Evolutionary conservation across 2,797 vertebrate genomes (phyloP).

Genomic region (Agapornis canus): DNA sequence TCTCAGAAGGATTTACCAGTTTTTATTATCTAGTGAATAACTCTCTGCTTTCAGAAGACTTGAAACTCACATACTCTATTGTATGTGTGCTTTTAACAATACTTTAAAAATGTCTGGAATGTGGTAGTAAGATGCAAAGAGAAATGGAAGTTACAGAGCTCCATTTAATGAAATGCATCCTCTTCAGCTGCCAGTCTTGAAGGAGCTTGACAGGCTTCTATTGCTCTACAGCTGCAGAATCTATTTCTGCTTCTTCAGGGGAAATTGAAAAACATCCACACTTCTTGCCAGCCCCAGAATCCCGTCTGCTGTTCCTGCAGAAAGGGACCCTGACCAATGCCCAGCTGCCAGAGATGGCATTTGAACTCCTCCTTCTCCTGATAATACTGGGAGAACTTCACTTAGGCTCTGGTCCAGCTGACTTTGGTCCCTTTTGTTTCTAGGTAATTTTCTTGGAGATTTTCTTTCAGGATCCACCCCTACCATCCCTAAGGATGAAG

Average conservation of each 20-base stretch:
- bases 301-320: neutral
- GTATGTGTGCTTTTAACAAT: neutral
- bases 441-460: neutral
- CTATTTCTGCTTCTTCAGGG: constrained; percentile 47
- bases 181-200: constrained; percentile 48
- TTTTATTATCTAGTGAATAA: neutral
- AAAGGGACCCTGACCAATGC: constrained; percentile 27
- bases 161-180: constrained; percentile 15
- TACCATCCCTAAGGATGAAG: neutral
- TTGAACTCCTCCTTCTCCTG: constrained; percentile 19
- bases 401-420: neutral
- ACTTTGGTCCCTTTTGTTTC: neutral
- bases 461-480: neutral
- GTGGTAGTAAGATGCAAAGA: neutral
- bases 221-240: constrained; percentile 26
- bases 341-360: constrained; percentile 27
- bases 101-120: neutral
- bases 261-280: constrained; percentile 52
- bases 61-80: neutral
- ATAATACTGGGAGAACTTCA: neutral
- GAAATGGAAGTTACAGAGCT: constrained; percentile 6
- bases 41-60: neutral
- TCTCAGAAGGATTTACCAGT: neutral
- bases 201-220: constrained; percentile 28
- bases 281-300: neutral